phyloP scores from a whole-genome alignment of 2,113 vertebrate species.

The Callopanchax toddi region DNA sequence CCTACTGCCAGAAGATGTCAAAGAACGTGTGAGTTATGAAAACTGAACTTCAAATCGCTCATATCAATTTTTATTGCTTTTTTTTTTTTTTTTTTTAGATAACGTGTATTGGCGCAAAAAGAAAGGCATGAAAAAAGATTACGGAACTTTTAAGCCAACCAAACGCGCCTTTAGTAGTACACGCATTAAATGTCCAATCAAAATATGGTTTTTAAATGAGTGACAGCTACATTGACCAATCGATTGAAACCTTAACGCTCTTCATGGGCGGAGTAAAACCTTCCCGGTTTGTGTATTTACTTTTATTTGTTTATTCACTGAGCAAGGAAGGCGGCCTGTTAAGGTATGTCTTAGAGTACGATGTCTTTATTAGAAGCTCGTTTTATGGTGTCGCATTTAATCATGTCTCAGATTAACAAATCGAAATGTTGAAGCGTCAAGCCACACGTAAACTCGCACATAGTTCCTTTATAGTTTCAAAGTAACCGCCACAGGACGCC shows the following conservation, averaged over 20 bases:
- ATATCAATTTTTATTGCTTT: no score
- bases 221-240: constrained; percentile 28
- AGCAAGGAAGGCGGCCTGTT: background rate
- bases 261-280: background rate
- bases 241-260: fast-evolving
- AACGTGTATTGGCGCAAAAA: constrained; percentile 40
- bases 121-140: background rate
- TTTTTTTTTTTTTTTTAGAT: no score
- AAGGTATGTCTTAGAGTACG: constrained; percentile 9
- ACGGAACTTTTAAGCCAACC: constrained; percentile 27
- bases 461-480: constrained; percentile 22
- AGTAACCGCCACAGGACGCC: background rate
- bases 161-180: background rate
- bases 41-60: no score
- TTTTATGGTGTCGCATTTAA: background rate
- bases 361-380: background rate
- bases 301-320: constrained; percentile 12
- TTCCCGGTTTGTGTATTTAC: background rate
- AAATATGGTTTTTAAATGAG: fast-evolving
- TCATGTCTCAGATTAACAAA: background rate
- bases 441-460: background rate
- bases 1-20: no score
- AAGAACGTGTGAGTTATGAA: no score
- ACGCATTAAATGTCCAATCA: constrained; percentile 22
- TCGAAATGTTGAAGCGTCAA: background rate